Percentiles rank a stretch among this genome's conserved stretches.
These are phyloP conservation scores for Ptychochromis oligacanthus DNA, from an alignment of 2,113 vertebrate species.

Conservation along the genomic window DNA sequence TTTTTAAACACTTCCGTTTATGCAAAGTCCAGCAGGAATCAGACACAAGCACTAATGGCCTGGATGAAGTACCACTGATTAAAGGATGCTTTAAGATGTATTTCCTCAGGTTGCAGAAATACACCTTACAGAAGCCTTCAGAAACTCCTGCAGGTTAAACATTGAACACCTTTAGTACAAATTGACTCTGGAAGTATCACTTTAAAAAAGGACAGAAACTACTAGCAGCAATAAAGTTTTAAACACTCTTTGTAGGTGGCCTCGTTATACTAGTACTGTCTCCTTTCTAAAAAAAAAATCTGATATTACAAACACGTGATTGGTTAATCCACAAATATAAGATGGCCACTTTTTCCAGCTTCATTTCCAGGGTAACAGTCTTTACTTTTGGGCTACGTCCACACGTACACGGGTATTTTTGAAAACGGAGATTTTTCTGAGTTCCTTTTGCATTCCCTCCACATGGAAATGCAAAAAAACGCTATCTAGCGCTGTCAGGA, in stretches of 20 bases:
- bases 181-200: background rate
- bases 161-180: background rate
- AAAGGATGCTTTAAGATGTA: background rate
- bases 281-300: background rate
- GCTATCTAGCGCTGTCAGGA: too few species aligned
- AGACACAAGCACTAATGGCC: background rate
- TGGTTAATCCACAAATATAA: background rate
- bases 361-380: background rate
- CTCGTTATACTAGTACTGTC: background rate
- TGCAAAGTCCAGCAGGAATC: background rate
- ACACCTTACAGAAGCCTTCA: background rate
- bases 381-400: accelerated
- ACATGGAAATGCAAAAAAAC: too few species aligned
- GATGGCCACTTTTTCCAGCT: background rate
- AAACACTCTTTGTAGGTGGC: background rate
- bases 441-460: too few species aligned
- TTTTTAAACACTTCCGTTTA: background rate
- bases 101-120: background rate
- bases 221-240: background rate
- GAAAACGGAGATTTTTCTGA: too few species aligned
- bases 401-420: too few species aligned
- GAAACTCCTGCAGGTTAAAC: background rate
- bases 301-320: background rate
- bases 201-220: too few species aligned
- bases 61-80: background rate